These are phyloP conservation scores for Adineta ricciae DNA, from an alignment of 2,888 invertebrate species.

Conservation along the genomic window DNA sequence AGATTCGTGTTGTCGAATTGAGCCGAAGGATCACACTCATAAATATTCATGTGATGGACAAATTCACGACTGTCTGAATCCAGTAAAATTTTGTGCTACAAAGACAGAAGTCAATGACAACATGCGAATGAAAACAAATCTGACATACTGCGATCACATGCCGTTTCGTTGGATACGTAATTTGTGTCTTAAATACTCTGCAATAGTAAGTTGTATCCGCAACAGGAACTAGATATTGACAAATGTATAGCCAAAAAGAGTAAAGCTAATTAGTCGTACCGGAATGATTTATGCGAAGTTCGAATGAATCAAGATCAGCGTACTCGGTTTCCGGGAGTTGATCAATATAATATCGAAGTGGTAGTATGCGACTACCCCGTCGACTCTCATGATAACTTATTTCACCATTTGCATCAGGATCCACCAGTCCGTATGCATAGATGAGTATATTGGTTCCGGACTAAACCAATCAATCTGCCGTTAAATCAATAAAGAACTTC, in stretches of 20 bases:
- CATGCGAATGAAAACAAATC: background rate
- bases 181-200: background rate
- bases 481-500: too few species aligned
- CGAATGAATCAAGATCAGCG: background rate
- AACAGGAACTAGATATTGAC: background rate
- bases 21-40: slow-evolving; percentile 4
- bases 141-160: background rate
- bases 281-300: background rate
- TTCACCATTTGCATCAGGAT: background rate
- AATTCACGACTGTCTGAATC: background rate
- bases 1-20: background rate
- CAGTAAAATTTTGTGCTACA: background rate
- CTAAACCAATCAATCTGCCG: background rate
- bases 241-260: background rate
- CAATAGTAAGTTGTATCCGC: background rate
- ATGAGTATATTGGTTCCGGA: slow-evolving; percentile 23
- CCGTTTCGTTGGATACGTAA: background rate
- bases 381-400: background rate
- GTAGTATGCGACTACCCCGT: background rate
- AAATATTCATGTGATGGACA: slow-evolving; percentile 26
- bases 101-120: background rate
- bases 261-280: rapidly evolving
- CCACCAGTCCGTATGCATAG: slow-evolving; percentile 21
- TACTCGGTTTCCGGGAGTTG: background rate
- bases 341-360: background rate